Evolutionary conservation across 2,888 invertebrate species (phyloP).

Genomic region (Keiferia lycopersicella): DNA sequence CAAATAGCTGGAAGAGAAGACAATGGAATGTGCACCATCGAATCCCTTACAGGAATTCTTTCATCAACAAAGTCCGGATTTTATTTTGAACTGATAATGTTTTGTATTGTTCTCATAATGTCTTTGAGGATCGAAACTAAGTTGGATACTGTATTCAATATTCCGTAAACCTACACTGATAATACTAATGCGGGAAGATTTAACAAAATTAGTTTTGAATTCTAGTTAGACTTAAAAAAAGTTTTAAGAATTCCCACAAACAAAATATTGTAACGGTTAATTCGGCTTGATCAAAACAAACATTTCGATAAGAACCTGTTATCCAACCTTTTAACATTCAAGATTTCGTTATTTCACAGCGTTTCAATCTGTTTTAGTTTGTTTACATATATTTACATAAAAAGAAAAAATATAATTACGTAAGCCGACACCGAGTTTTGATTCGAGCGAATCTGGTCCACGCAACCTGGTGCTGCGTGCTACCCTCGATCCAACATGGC

Average conservation of each 20-base stretch:
- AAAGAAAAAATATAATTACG: slow-evolving; percentile 19
- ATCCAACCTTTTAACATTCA: not conserved
- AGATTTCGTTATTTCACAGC: slow-evolving; percentile 3
- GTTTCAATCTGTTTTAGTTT: slow-evolving; percentile 27
- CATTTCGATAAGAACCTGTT: slow-evolving; percentile 4
- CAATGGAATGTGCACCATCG: not conserved
- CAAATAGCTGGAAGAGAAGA: not conserved
- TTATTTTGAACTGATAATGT: not conserved
- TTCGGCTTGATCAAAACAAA: slow-evolving; percentile 11
- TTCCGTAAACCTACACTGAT: no score
- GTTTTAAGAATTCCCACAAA: not conserved
- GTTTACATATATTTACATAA: slow-evolving; percentile 25
- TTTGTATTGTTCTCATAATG: not conserved
- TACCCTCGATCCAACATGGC: slow-evolving; percentile 14
- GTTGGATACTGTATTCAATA: no score
- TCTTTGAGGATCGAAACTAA: no score
- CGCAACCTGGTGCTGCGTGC: slow-evolving; percentile 29
- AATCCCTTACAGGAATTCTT: not conserved
- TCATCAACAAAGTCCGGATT: slow-evolving; percentile 7
- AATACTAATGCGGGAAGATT: no score
- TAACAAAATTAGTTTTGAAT: no score
- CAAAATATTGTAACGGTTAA: not conserved
- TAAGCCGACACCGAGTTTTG: slow-evolving; percentile 24
- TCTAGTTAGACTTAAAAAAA: no score
- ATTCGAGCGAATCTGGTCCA: slow-evolving; percentile 29